Evolutionary conservation across 2,113 vertebrate species (phyloP).

Genomic region (Brienomyrus longianalis): DNA sequence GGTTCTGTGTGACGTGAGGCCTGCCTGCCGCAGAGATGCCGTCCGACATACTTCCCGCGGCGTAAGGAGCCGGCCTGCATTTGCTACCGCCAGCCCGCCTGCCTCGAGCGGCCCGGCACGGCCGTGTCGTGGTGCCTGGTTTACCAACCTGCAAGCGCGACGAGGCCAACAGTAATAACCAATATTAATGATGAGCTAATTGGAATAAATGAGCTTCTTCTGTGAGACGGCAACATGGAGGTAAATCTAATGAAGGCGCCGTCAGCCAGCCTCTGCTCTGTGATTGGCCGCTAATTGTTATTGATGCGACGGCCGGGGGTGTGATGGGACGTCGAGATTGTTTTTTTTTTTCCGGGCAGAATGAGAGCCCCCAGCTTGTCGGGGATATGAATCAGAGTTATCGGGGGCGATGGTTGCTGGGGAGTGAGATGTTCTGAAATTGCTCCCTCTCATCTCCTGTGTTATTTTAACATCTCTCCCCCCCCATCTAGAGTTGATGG

Average conservation of each 20-base stretch:
- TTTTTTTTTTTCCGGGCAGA: background rate
- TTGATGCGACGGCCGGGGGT: constrained; percentile 49
- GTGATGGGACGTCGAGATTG: constrained; percentile 4
- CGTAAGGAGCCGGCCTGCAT: constrained; percentile 39
- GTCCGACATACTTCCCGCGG: background rate
- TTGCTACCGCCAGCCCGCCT: constrained; percentile 20
- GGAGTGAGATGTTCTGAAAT: constrained; percentile 4
- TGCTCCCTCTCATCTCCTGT: background rate
- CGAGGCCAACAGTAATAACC: constrained; percentile 62
- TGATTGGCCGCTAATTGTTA: constrained; percentile 63
- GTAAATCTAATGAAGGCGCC: constrained; percentile 53
- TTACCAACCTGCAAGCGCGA: constrained; percentile 44
- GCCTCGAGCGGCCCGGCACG: constrained; percentile 45
- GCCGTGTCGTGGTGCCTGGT: constrained; percentile 43
- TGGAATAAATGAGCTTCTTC: constrained; percentile 60
- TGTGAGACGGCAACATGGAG: constrained; percentile 49
- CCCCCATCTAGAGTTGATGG: background rate
- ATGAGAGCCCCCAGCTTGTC: background rate
- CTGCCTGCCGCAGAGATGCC: background rate
- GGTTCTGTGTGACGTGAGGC: constrained; percentile 22
- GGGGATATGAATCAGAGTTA: background rate
- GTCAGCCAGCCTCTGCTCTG: constrained; percentile 38
- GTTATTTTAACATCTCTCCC: background rate
- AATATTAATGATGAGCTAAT: constrained; percentile 66
- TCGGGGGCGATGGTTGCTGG: background rate